phyloP scores from a whole-genome alignment of 2,113 vertebrate genomes.

The Pleuronectes platessa region DNA sequence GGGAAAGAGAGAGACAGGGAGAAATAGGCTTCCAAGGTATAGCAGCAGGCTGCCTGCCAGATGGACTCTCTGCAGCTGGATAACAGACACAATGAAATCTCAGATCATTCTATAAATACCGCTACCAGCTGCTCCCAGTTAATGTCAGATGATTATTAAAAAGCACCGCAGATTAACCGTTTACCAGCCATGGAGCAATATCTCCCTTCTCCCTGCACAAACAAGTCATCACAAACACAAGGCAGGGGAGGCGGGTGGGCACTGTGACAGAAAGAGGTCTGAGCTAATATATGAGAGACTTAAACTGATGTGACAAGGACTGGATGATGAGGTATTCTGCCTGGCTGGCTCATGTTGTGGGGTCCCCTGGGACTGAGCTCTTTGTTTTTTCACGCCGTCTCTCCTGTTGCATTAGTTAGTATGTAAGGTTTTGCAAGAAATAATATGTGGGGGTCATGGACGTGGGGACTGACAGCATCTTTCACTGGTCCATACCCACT shows the following conservation, averaged over 20 bases:
- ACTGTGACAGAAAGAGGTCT: constrained; percentile 23
- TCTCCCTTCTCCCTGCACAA: constrained; percentile 47
- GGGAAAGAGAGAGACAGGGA: constrained; percentile 10
- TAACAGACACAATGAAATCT: constrained; percentile 83
- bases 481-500: constrained; percentile 52
- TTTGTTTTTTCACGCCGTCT: constrained; percentile 58
- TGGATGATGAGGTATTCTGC: constrained; percentile 53
- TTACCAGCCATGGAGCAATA: constrained; percentile 62
- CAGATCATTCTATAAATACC: constrained; percentile 85
- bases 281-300: constrained; percentile 50
- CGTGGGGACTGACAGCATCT: constrained; percentile 70
- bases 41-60: constrained; percentile 72
- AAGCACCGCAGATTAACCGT: constrained; percentile 65
- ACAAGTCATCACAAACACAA: constrained; percentile 26
- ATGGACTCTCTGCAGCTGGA: constrained; percentile 79
- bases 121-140: constrained; percentile 78
- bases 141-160: constrained; percentile 77
- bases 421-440: constrained; percentile 48
- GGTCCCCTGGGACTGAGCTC: constrained; percentile 13
- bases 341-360: constrained; percentile 9
- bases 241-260: constrained; percentile 4
- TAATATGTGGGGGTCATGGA: constrained; percentile 61
- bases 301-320: constrained; percentile 57
- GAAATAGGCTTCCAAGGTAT: constrained; percentile 59
- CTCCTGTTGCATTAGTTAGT: constrained; percentile 54